Percentiles rank a stretch among this genome's conserved stretches.
Conservation (phyloP, 2,113 vertebrate species). For the Brachyhypopomus occidentalis region DNA sequence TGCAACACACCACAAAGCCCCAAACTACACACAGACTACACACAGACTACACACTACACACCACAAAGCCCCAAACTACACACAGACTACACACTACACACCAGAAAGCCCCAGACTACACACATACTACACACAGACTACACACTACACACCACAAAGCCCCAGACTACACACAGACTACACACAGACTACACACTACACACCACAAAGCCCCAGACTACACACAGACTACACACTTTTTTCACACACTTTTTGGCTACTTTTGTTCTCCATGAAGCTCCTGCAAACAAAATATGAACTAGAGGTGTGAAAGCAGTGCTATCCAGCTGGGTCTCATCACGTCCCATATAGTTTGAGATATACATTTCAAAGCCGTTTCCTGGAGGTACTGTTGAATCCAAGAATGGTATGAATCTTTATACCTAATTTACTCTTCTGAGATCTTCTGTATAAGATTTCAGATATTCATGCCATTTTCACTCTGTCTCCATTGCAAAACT, state of each 20-base stretch:
- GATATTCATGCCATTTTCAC: not conserved
- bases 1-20: no score
- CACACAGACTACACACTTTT: no score
- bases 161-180: no score
- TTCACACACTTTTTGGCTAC: constrained; percentile 69
- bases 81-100: no score
- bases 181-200: no score
- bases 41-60: no score
- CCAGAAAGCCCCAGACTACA: no score
- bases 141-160: no score
- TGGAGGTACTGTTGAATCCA: constrained; percentile 49
- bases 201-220: constrained; percentile 44
- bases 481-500: not conserved
- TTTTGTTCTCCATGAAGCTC: constrained; percentile 48
- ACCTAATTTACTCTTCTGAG: not conserved
- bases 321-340: not conserved
- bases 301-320: not conserved
- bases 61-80: no score
- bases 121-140: no score
- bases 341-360: constrained; percentile 57
- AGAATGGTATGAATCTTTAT: constrained; percentile 17
- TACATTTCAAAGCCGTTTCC: constrained; percentile 68
- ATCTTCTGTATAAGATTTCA: not conserved
- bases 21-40: no score
- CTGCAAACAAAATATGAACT: not conserved